Evolutionary conservation across 2,797 vertebrate species (phyloP).

Genomic region (Decapterus maruadsi): DNA sequence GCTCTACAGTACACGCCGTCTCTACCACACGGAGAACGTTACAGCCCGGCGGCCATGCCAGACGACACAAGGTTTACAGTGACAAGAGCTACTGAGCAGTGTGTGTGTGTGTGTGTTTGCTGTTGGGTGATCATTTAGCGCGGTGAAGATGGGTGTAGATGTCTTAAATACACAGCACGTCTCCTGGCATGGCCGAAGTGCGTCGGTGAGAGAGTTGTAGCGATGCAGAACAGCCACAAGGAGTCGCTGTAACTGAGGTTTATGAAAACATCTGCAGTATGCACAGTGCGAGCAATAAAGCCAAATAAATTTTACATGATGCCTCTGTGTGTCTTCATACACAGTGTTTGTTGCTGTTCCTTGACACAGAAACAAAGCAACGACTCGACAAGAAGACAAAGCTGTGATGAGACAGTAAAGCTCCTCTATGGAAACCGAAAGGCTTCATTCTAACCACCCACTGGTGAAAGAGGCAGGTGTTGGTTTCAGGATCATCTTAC

Average conservation of each 20-base stretch:
- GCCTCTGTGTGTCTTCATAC: constrained; percentile 18
- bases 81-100: constrained; percentile 44
- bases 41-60: constrained; percentile 19
- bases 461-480: background rate
- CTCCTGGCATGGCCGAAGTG: constrained; percentile 20
- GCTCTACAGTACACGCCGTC: constrained; percentile 21
- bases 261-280: constrained; percentile 60
- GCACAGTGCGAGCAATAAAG: constrained; percentile 85
- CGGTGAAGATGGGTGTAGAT: constrained; percentile 14
- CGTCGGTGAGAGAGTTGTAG: constrained; percentile 29
- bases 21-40: constrained; percentile 12
- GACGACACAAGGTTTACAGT: constrained; percentile 16
- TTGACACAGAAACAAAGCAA: background rate
- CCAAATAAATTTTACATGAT: constrained; percentile 81
- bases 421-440: background rate
- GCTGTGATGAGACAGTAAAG: background rate
- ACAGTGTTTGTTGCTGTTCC: background rate
- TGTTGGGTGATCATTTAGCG: constrained; percentile 24
- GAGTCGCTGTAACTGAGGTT: constrained; percentile 60
- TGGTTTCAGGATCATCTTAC: background rate
- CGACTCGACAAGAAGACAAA: background rate
- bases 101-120: constrained; percentile 6
- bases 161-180: constrained; percentile 11
- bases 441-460: background rate
- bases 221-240: constrained; percentile 58